Percentiles rank a stretch among this genome's conserved stretches.
phyloP scores from a whole-genome alignment of 2,113 vertebrate species.

The Furnarius figulus region DNA sequence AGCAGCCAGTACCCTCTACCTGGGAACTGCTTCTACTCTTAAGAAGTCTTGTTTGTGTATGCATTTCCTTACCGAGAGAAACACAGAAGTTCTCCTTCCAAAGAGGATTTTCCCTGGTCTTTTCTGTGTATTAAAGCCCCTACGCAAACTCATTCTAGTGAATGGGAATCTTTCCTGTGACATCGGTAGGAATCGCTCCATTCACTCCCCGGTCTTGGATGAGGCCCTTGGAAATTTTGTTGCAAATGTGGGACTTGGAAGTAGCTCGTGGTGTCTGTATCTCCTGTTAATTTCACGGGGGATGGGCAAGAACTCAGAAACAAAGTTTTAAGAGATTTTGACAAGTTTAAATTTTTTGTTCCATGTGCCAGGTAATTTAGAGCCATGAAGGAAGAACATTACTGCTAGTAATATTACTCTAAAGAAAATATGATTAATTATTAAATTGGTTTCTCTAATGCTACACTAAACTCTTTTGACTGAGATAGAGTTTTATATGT shows the following conservation, averaged over 20 bases:
- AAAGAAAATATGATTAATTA: slow-evolving; percentile 57
- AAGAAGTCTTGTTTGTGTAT: neutral
- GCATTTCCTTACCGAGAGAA: neutral
- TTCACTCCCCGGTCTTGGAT: neutral
- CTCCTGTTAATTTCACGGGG: neutral
- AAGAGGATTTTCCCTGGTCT: neutral
- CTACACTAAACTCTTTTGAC: neutral
- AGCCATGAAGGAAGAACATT: slow-evolving; percentile 38
- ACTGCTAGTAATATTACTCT: slow-evolving; percentile 25
- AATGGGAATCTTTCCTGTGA: neutral
- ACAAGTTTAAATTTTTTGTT: neutral
- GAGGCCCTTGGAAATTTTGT: neutral
- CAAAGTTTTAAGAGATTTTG: neutral
- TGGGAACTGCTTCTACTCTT: neutral
- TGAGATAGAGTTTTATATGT: neutral
- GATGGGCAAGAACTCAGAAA: neutral
- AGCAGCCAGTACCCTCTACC: neutral
- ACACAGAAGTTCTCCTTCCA: neutral
- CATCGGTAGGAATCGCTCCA: neutral
- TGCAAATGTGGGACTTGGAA: neutral
- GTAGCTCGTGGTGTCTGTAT: accelerated
- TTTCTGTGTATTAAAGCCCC: neutral
- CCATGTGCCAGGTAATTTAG: neutral
- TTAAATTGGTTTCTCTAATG: slow-evolving; percentile 34
- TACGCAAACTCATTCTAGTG: neutral